A percentile compares a stretch with the other conserved stretches of the same genome.
phyloP scores from a whole-genome alignment of 2,113 vertebrate genomes.

The Gasterosteus aculeatus region DNA sequence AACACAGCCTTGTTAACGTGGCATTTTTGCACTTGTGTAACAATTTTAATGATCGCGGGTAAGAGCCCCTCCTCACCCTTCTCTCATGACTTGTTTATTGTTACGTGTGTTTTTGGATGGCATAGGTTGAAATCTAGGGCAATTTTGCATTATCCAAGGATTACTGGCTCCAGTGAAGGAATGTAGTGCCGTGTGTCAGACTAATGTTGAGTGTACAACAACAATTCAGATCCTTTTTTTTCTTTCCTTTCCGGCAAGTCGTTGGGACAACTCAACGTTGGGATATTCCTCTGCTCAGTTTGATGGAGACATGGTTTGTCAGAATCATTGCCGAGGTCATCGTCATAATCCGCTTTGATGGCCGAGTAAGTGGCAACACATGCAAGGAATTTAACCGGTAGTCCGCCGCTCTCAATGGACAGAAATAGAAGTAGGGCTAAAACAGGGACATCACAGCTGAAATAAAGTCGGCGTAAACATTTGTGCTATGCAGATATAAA shows the following conservation, averaged over 20 bases:
- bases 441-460: no score
- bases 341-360: neutral
- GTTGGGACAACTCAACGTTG: neutral
- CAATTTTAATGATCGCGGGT: neutral
- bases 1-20: neutral
- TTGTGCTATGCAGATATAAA: no score
- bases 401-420: no score
- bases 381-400: neutral
- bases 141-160: neutral
- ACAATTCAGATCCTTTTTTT: neutral
- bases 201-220: neutral
- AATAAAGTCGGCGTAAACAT: no score
- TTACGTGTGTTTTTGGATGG: neutral
- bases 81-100: neutral
- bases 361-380: neutral
- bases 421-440: no score
- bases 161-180: neutral
- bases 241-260: no score
- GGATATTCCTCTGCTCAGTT: neutral
- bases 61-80: neutral
- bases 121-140: neutral
- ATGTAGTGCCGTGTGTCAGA: neutral
- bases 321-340: constrained; percentile 1
- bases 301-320: neutral
- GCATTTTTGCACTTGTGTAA: neutral